Evolutionary conservation across 2,797 vertebrate genomes (phyloP).

Genomic region (Microchirus variegatus): DNA sequence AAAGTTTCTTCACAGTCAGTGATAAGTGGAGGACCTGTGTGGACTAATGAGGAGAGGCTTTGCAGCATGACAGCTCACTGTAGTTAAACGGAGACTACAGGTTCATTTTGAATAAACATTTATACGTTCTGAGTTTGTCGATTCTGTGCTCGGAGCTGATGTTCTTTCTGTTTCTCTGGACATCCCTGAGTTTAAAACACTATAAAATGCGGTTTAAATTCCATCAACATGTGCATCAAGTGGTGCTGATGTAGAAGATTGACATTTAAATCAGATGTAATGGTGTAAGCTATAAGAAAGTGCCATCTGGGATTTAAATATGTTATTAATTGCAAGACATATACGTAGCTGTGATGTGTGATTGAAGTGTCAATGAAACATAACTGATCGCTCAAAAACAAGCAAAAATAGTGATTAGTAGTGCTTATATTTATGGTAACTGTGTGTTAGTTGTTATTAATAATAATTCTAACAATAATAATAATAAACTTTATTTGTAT

Average conservation of each 20-base stretch:
- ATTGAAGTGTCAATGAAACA: neutral
- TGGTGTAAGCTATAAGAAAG: neutral
- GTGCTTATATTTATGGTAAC: too few species aligned
- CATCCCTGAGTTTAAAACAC: neutral
- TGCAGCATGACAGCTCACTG: neutral
- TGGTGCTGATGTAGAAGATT: neutral
- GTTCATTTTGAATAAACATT: neutral
- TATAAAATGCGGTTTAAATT: neutral
- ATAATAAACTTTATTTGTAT: too few species aligned
- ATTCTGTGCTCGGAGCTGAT: neutral
- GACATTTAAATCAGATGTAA: conserved; percentile 13
- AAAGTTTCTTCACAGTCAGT: conserved; percentile 2
- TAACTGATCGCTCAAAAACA: too few species aligned
- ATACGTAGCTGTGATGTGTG: too few species aligned
- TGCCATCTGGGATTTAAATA: conserved; percentile 11
- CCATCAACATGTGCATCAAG: neutral
- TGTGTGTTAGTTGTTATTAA: too few species aligned
- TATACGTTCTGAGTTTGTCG: neutral
- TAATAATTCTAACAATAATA: too few species aligned
- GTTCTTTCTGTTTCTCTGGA: neutral
- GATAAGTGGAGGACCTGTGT: conserved; percentile 19
- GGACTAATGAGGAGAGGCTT: too few species aligned
- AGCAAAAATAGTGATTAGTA: too few species aligned
- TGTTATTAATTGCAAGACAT: conserved; percentile 6
- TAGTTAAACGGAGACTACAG: neutral